Conservation (phyloP, 2,888 invertebrate genomes). For the Ischnura elegans region DNA sequence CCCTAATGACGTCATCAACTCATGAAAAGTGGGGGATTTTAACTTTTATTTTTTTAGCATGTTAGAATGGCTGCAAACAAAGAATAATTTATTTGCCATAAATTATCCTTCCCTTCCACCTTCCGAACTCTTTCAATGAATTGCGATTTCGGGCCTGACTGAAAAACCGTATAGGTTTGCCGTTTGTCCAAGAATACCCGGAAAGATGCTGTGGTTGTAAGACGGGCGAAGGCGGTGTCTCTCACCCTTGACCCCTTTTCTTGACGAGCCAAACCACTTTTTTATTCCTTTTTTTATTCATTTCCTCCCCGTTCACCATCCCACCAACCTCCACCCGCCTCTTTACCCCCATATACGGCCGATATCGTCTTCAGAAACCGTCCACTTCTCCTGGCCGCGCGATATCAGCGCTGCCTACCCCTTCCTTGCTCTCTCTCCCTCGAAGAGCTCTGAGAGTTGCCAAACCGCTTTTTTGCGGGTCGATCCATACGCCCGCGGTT, state of each 20-base stretch:
- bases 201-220: not conserved
- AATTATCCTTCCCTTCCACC: no score
- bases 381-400: not conserved
- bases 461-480: slow-evolving; percentile 14
- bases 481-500: not conserved
- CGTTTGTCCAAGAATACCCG: not conserved
- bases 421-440: not conserved
- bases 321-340: not conserved
- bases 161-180: no score
- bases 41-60: no score
- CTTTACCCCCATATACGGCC: not conserved
- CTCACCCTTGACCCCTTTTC: slow-evolving; percentile 25
- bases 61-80: no score
- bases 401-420: not conserved
- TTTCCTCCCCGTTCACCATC: not conserved
- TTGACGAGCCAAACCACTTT: not conserved
- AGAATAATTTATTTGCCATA: no score
- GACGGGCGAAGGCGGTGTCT: not conserved
- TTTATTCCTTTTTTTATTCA: not conserved
- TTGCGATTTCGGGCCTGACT: no score
- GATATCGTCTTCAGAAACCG: not conserved
- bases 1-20: no score
- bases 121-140: no score
- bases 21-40: no score
- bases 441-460: slow-evolving; percentile 25